These are phyloP conservation scores for Siderastrea siderea DNA, from an alignment of 92 coral and sea anemone genomes.

Conservation along the genomic window DNA sequence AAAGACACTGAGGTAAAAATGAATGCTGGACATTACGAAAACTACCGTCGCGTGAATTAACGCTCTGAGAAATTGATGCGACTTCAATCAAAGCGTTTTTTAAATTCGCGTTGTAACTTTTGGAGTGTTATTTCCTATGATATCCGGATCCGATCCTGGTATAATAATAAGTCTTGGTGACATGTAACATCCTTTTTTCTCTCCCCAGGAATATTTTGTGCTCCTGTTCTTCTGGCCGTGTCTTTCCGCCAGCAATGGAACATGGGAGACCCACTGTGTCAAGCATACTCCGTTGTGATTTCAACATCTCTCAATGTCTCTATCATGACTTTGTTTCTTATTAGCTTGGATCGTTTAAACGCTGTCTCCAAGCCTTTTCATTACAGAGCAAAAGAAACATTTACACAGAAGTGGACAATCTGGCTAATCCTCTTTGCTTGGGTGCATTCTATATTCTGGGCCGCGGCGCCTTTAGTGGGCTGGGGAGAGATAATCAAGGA, in stretches of 20 bases:
- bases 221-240: constrained; percentile 77
- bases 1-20: too few relatives aligned
- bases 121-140: too few relatives aligned
- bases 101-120: too few relatives aligned
- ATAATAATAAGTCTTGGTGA: too few relatives aligned
- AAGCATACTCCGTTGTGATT: constrained; percentile 60
- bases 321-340: constrained; percentile 81
- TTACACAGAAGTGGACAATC: constrained; percentile 74
- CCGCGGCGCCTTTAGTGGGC: constrained; percentile 81
- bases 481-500: constrained; percentile 91
- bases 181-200: neutral
- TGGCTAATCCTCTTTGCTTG: constrained; percentile 56
- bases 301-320: constrained; percentile 87
- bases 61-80: too few relatives aligned
- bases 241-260: constrained; percentile 79
- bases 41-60: too few relatives aligned
- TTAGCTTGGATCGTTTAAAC: constrained; percentile 88
- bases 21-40: too few relatives aligned
- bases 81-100: too few relatives aligned
- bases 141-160: too few relatives aligned
- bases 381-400: constrained; percentile 79
- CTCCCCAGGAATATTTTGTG: constrained; percentile 75
- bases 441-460: constrained; percentile 87
- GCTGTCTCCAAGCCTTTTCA: constrained; percentile 85
- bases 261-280: constrained; percentile 73